phyloP scores from a whole-genome alignment of 2,113 vertebrate genomes.

The Pseudorhombus dupliciocellatus region DNA sequence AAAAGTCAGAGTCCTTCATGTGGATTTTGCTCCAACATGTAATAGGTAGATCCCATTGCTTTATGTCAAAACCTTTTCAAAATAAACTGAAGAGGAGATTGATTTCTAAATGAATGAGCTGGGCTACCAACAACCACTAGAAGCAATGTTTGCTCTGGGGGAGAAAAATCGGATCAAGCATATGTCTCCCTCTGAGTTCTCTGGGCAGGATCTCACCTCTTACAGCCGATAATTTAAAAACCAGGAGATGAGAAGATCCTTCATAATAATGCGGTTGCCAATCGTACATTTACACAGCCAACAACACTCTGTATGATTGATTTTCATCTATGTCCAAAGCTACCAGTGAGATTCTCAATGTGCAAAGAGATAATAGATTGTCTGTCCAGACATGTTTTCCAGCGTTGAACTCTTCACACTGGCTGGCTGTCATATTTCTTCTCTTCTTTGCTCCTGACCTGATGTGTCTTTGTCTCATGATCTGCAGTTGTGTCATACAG shows the following conservation, averaged over 20 bases:
- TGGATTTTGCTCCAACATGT: no score
- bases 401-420: not conserved
- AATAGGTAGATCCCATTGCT: no score
- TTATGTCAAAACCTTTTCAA: no score
- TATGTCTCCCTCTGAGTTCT: no score
- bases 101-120: not conserved
- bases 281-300: not conserved
- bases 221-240: not conserved
- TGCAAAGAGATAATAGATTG: not conserved
- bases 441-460: not conserved
- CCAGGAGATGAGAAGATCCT: not conserved
- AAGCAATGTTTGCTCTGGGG: no score
- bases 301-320: not conserved
- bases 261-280: not conserved
- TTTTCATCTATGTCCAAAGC: not conserved
- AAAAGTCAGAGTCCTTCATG: no score
- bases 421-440: not conserved
- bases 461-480: not conserved
- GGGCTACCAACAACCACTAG: no score
- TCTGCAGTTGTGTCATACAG: not conserved
- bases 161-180: no score
- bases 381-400: slow-evolving; percentile 5
- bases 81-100: no score
- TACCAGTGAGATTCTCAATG: not conserved
- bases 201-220: no score